These are phyloP conservation scores for Ellobius talpinus DNA, from an alignment of 2,113 vertebrate species.

Conservation along the genomic window DNA sequence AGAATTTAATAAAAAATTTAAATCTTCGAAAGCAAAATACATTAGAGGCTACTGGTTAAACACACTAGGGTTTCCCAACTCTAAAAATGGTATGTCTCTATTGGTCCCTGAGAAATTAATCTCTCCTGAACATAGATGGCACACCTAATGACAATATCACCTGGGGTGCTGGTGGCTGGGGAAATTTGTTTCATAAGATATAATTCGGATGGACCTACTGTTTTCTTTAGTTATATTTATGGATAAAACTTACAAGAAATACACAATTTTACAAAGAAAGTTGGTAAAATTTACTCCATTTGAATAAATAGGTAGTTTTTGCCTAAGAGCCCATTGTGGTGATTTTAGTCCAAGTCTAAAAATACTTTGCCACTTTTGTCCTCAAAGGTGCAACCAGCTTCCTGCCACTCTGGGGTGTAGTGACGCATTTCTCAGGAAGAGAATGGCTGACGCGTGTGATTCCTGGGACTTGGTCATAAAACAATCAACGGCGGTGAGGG, in stretches of 20 bases:
- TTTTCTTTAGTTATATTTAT: slow-evolving; percentile 10
- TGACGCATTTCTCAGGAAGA: background rate
- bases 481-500: background rate
- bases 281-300: background rate
- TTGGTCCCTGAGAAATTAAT: background rate
- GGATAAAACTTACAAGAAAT: background rate
- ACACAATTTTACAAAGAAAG: slow-evolving; percentile 26
- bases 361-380: background rate
- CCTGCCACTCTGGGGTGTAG: background rate
- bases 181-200: background rate
- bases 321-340: background rate
- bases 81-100: background rate
- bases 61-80: background rate
- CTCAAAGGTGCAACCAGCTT: background rate
- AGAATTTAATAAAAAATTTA: slow-evolving; percentile 37
- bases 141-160: background rate
- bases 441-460: background rate
- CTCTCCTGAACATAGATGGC: background rate
- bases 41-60: slow-evolving; percentile 9
- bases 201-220: background rate
- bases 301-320: background rate
- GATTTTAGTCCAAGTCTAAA: slow-evolving; percentile 3
- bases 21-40: background rate
- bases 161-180: too few relatives aligned
- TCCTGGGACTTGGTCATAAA: background rate